These are phyloP conservation scores for Anthopleura xanthogrammica DNA, from an alignment of 92 coral and sea anemone genomes.

Conservation along the genomic window DNA sequence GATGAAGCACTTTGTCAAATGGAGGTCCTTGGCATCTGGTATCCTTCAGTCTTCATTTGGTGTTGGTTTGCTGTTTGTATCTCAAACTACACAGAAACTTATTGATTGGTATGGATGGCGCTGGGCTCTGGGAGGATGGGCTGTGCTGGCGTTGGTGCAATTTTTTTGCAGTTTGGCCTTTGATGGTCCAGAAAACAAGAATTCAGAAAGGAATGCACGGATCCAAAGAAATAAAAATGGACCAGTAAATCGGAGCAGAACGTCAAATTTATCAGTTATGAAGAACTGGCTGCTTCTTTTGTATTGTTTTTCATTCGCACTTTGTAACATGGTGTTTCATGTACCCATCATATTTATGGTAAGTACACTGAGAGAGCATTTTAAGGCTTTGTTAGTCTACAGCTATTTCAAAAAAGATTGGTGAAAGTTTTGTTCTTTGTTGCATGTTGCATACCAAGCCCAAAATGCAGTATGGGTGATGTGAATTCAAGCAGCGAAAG, in stretches of 20 bases:
- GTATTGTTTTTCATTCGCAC: slow-evolving; percentile 28
- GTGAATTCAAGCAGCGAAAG: no score
- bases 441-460: no score
- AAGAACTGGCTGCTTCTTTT: slow-evolving; percentile 39
- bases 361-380: not conserved
- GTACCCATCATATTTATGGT: slow-evolving; percentile 27
- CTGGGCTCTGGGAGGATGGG: slow-evolving; percentile 54
- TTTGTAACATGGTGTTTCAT: slow-evolving; percentile 31
- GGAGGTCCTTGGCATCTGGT: slow-evolving; percentile 59
- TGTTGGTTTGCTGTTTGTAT: slow-evolving; percentile 41
- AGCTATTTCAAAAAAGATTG: no score
- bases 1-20: slow-evolving; percentile 49
- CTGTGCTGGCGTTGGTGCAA: slow-evolving; percentile 18
- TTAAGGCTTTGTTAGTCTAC: no score
- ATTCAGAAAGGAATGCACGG: not conserved
- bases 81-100: slow-evolving; percentile 44
- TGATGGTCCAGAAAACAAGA: slow-evolving; percentile 16
- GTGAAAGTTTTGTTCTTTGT: no score
- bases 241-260: no score
- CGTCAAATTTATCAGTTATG: slow-evolving; percentile 5
- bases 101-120: slow-evolving; percentile 47
- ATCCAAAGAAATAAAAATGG: no score
- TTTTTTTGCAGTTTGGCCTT: slow-evolving; percentile 29
- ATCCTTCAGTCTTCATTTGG: slow-evolving; percentile 48
- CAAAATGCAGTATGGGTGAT: no score